A percentile compares a stretch with the other conserved stretches of the same genome.
Evolutionary conservation across 2,113 vertebrate genomes (phyloP).

Genomic region (Ammodytes marinus): DNA sequence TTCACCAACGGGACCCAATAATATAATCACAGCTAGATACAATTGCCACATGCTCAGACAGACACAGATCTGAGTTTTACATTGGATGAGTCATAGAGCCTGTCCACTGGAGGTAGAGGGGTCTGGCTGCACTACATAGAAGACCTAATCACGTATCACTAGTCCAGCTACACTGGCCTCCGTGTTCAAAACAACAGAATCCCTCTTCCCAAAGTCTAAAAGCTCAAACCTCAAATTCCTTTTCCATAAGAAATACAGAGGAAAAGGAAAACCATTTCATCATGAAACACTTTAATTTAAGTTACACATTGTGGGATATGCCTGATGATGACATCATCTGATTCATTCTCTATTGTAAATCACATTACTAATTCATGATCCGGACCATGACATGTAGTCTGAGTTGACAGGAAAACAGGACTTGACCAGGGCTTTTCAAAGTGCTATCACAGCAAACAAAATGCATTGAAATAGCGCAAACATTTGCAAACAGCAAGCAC

Average conservation of each 20-base stretch:
- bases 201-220: neutral
- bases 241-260: conserved; percentile 6
- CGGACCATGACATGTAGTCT: conserved; percentile 12
- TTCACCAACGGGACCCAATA: neutral
- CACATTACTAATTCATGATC: conserved; percentile 17
- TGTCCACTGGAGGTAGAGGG: neutral
- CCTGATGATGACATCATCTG: conserved; percentile 2
- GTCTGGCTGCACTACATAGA: neutral
- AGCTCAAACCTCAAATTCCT: neutral
- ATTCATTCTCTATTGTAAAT: conserved; percentile 1
- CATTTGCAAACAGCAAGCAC: conserved; percentile 11
- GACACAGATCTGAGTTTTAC: neutral
- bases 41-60: neutral
- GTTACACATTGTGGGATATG: conserved; percentile 1
- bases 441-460: conserved; percentile 60
- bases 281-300: conserved; percentile 52
- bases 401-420: conserved; percentile 33
- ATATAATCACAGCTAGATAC: conserved; percentile 21
- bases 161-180: conserved; percentile 32
- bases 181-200: conserved; percentile 10
- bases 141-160: conserved; percentile 44
- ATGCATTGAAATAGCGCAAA: conserved; percentile 1
- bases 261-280: conserved; percentile 15
- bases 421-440: conserved; percentile 43
- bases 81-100: conserved; percentile 51